Conservation (phyloP, 2,797 vertebrate species). For the Choloepus didactylus region DNA sequence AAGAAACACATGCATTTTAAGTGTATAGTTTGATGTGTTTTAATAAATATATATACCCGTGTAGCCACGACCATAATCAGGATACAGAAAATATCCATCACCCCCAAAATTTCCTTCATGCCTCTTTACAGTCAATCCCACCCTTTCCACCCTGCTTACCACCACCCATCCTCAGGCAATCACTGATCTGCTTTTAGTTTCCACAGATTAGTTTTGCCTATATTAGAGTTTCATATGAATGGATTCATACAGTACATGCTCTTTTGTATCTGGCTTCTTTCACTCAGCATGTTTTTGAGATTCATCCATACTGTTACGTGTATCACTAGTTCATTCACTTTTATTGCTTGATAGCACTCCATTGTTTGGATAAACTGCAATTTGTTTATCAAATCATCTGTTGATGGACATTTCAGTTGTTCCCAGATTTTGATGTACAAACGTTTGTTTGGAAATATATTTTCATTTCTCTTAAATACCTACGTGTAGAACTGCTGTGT, state of each 20-base stretch:
- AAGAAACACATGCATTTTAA: not conserved
- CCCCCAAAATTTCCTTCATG: not conserved
- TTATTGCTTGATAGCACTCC: not conserved
- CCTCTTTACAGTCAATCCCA: not conserved
- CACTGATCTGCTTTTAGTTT: not conserved
- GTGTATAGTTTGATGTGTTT: not conserved
- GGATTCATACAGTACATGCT: not conserved
- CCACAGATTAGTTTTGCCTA: not conserved
- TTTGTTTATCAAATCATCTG: constrained; percentile 6
- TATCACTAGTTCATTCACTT: not conserved
- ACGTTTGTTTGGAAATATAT: not conserved
- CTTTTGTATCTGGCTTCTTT: not conserved
- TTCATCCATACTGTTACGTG: not conserved
- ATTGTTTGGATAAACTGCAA: not conserved
- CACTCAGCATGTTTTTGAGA: not conserved
- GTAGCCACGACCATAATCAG: not conserved
- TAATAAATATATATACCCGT: not conserved
- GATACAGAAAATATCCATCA: not conserved
- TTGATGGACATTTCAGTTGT: not conserved
- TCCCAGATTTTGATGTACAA: not conserved
- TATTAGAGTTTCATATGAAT: not conserved
- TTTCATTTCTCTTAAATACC: not conserved
- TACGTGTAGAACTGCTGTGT: not conserved
- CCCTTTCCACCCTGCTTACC: not conserved
- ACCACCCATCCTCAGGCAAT: not conserved